Base-by-base conservation (phyloP, 2,797 vertebrate species). In the Darevskia mixta region DNA sequence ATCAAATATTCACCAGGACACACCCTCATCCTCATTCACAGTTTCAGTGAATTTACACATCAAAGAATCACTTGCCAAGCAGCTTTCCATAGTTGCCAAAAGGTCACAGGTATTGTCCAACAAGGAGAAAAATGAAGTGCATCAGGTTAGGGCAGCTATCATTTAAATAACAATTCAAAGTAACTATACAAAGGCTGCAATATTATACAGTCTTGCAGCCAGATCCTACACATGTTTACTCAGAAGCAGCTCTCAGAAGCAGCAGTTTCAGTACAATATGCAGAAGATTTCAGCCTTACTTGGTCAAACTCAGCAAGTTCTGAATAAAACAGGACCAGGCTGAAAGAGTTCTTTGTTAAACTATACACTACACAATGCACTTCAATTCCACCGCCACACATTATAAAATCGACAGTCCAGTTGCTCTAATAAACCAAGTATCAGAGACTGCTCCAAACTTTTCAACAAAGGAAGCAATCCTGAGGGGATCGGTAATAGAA, bases 1-100 rank as follows among this genome's bases (percentile, higher is more conserved):
- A 89, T 69, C 93, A 92, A 94, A 86, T 69, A 25, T 86, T 72
- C 32, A 8, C 20, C n/a, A 76, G 5, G 94, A 82, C 95, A 94
- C 94, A 88, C 95, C 95, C 93, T 92, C 86, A 73, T 55, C 88
- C 95, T 95, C 93, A 93, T 95, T 93, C 93, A 76, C 3, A 55
- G 93, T 88, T 92, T 93, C 88, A 91, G 64, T 94, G 5, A 76
- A 95, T 94, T 94, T 94, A 93, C 92, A 95, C 91, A 91, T 90
- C 90, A 92, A 83, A 82, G 29, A 88, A 91, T 93, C 72, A 75
- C 1, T 35, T 86, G 75, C 91, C 85, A 89, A 94, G 90, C 79
- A 58, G 91, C 87, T 92, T 80, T 64, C 72, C 25, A 90, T 91
- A 91, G 5, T 29, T 79, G 86, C 88, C 78, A 86, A 95, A 85